Percentiles rank a stretch among this genome's conserved stretches.
Conservation (phyloP, 2,113 vertebrate genomes). For the Cephalopterus ornatus region DNA sequence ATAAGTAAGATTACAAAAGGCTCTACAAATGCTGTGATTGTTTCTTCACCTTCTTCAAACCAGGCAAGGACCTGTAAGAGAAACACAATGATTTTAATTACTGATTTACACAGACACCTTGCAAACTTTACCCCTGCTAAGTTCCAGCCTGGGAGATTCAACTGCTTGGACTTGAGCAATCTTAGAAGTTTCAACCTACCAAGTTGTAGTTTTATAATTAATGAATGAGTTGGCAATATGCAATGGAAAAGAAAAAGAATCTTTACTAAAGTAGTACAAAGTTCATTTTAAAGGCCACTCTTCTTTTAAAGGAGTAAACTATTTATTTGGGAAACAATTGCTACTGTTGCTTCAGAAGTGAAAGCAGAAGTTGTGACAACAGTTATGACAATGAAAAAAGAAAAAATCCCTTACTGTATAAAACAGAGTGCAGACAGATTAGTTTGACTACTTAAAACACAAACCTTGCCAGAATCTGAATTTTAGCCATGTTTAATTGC, state of each 20-base stretch:
- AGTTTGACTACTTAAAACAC: background rate
- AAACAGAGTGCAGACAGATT: background rate
- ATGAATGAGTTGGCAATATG: conserved; percentile 2
- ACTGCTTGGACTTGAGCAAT: background rate
- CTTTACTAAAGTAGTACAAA: conserved; percentile 19
- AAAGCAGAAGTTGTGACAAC: conserved; percentile 16
- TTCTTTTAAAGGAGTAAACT: background rate
- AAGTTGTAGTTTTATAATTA: background rate
- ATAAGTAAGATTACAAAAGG: conserved; percentile 99
- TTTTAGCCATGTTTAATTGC: background rate
- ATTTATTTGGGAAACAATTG: background rate
- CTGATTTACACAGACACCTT: background rate
- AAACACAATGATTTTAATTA: background rate
- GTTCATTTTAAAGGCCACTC: background rate
- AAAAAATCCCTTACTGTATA: background rate
- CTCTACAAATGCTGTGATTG: conserved; percentile 97
- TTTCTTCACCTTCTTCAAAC: conserved; percentile 99
- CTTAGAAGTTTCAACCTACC: background rate
- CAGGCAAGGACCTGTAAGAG: conserved; percentile 93
- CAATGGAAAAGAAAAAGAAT: conserved; percentile 32
- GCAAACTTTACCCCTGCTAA: background rate
- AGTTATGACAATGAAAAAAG: background rate
- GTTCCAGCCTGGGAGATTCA: background rate
- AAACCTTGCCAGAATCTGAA: background rate
- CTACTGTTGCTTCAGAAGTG: background rate